Conservation (phyloP, 2,113 vertebrate species). For the Ellobius talpinus region DNA sequence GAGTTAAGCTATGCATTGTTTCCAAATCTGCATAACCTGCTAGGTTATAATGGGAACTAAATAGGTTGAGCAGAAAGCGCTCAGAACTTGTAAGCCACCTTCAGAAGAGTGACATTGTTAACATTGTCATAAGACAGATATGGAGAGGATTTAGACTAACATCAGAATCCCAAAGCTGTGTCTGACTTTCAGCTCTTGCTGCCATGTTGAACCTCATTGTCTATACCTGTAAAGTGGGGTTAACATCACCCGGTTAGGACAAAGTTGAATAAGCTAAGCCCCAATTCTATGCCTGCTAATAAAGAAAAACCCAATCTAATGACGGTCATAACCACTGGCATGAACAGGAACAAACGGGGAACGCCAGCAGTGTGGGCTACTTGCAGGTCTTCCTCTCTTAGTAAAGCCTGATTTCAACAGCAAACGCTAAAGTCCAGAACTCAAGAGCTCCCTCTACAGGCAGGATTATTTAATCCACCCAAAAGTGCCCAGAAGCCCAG, state of each 20-base stretch:
- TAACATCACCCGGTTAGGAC: not conserved
- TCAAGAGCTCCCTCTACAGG: constrained; percentile 44
- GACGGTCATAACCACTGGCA: not conserved
- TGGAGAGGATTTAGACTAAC: not conserved
- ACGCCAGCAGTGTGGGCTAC: too few species aligned
- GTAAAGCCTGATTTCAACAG: not conserved
- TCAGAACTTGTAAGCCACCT: not conserved
- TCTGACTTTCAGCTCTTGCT: not conserved
- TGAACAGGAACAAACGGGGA: not conserved
- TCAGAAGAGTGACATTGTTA: not conserved
- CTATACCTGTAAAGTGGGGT: not conserved
- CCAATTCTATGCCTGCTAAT: not conserved
- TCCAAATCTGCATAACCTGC: not conserved
- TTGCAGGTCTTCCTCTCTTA: not conserved
- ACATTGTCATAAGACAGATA: not conserved
- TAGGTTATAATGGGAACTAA: not conserved
- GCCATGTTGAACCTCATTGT: not conserved
- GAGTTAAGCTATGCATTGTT: not conserved
- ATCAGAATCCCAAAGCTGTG: not conserved
- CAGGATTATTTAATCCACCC: not conserved
- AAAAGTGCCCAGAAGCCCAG: not conserved
- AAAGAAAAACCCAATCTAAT: not conserved
- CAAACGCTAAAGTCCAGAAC: not conserved
- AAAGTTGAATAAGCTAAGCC: not conserved
- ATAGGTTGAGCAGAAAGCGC: not conserved